These are phyloP conservation scores for Psittacula echo DNA, from an alignment of 2,797 vertebrate species.

Conservation along the genomic window DNA sequence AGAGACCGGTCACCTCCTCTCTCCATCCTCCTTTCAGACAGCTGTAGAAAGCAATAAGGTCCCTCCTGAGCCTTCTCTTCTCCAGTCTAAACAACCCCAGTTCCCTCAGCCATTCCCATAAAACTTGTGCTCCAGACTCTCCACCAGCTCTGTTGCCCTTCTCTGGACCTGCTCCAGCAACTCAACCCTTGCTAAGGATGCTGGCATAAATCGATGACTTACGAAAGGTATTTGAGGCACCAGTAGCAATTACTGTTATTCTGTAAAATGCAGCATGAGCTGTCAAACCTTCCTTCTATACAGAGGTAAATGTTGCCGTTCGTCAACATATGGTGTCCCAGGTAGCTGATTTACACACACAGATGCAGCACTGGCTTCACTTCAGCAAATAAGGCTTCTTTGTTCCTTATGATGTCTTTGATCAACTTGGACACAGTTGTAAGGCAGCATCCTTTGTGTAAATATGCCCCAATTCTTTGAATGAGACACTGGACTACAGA, in stretches of 20 bases:
- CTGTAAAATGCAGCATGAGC: background rate
- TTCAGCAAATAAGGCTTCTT: background rate
- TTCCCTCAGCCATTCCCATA: background rate
- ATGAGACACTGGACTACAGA: background rate
- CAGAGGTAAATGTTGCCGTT: background rate
- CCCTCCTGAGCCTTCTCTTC: background rate
- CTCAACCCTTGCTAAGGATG: background rate
- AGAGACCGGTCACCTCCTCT: background rate
- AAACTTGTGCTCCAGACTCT: background rate
- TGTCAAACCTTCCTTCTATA: background rate
- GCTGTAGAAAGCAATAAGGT: background rate
- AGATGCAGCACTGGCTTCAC: background rate
- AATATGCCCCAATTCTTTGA: background rate
- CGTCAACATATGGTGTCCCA: background rate
- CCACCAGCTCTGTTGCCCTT: background rate
- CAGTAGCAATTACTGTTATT: background rate
- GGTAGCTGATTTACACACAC: background rate
- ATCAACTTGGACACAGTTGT: background rate
- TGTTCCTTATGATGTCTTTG: background rate
- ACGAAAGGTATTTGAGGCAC: background rate
- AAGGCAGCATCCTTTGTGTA: background rate
- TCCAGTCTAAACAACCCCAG: background rate
- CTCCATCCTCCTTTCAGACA: background rate
- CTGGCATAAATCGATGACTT: background rate
- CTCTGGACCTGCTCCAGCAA: background rate